Percentiles rank a stretch among this genome's conserved stretches.
phyloP scores from a whole-genome alignment of 2,888 invertebrate genomes.

The Willowsia nigromaculata region DNA sequence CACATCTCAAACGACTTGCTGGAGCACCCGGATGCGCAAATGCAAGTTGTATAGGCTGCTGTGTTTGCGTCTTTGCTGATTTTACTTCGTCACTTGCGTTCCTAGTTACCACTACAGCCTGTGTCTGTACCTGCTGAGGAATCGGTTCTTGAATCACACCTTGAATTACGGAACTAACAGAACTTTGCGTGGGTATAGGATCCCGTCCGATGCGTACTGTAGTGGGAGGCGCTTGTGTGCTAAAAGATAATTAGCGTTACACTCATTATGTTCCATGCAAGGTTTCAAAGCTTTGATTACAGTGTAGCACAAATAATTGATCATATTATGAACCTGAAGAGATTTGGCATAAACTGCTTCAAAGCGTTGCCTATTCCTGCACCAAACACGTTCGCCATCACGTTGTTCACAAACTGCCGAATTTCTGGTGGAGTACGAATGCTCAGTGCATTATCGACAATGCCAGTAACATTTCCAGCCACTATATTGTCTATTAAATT shows the following conservation, averaged over 20 bases:
- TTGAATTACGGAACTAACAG: too few species aligned
- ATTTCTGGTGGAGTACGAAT: slow-evolving; percentile 64
- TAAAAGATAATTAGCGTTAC: not conserved
- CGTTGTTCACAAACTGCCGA: slow-evolving; percentile 59
- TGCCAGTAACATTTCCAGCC: slow-evolving; percentile 63
- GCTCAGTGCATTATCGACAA: slow-evolving; percentile 57
- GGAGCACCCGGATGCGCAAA: slow-evolving; percentile 58
- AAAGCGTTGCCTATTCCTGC: slow-evolving; percentile 40
- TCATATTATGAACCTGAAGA: slow-evolving; percentile 46
- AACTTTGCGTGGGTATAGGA: not conserved
- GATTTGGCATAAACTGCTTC: slow-evolving; percentile 52
- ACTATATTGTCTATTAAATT: slow-evolving; percentile 54
- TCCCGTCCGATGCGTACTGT: not conserved
- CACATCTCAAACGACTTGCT: slow-evolving; percentile 60
- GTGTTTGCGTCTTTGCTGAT: not conserved
- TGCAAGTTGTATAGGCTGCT: slow-evolving; percentile 14
- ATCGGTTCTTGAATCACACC: slow-evolving; percentile 44
- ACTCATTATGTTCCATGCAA: not conserved
- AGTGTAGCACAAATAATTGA: not conserved
- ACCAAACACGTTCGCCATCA: slow-evolving; percentile 61
- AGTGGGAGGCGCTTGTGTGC: slow-evolving; percentile 23
- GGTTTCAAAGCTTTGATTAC: not conserved
- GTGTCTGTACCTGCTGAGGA: too few species aligned
- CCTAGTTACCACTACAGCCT: slow-evolving; percentile 19
- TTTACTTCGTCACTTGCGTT: slow-evolving; percentile 42